These are phyloP conservation scores for Synanthedon vespiformis DNA, from an alignment of 2,888 invertebrate species.

Conservation along the genomic window DNA sequence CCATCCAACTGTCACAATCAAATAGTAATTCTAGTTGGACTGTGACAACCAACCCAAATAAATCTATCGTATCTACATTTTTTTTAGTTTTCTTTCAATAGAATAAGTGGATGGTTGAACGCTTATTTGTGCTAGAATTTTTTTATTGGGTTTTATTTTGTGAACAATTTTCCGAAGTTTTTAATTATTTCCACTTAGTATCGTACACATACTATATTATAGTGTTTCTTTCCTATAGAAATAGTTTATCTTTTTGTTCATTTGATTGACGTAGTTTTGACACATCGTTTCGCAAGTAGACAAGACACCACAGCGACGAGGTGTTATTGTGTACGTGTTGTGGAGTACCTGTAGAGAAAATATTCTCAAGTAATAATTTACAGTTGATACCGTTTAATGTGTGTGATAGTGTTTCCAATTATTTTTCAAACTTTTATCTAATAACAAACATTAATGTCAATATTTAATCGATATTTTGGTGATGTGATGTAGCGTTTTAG, in stretches of 20 bases:
- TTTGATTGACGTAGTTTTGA: constrained; percentile 47
- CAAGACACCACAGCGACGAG: constrained; percentile 41
- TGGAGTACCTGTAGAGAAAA: constrained; percentile 21
- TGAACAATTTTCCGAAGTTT: too few species aligned
- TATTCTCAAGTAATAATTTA: constrained; percentile 20
- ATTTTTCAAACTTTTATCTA: constrained; percentile 1
- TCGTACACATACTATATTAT: too few species aligned
- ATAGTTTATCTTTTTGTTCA: neutral
- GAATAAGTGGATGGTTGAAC: too few species aligned
- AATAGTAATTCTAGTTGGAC: too few species aligned
- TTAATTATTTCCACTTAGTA: too few species aligned
- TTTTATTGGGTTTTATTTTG: too few species aligned
- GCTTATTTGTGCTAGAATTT: too few species aligned
- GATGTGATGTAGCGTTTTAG: constrained; percentile 14
- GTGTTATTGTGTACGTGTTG: constrained; percentile 56
- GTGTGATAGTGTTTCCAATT: constrained; percentile 12
- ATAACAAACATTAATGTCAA: constrained; percentile 8
- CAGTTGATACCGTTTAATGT: constrained; percentile 9
- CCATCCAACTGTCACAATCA: too few species aligned
- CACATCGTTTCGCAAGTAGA: constrained; percentile 60
- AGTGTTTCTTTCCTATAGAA: neutral
- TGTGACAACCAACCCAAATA: too few species aligned
- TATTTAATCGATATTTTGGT: constrained; percentile 23
- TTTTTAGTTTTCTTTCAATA: too few species aligned
- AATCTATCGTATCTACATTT: too few species aligned